Evolutionary conservation across 2,113 vertebrate species (phyloP).

Genomic region (Athene cunicularia): DNA sequence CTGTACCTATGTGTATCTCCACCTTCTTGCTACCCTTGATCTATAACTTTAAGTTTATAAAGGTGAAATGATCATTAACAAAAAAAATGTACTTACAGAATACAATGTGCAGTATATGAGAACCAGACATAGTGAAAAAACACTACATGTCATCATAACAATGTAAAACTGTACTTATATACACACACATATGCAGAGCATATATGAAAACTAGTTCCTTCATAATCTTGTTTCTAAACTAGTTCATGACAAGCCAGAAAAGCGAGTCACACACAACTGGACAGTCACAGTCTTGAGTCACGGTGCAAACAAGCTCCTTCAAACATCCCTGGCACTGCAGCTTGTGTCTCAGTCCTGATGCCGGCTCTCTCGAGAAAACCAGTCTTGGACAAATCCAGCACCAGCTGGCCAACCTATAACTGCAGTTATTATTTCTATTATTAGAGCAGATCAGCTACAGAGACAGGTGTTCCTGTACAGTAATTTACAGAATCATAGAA

Average conservation of each 20-base stretch:
- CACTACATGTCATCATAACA: slow-evolving; percentile 1
- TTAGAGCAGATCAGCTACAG: background rate
- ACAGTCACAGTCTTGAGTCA: background rate
- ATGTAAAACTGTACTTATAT: slow-evolving; percentile 62
- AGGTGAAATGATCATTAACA: background rate
- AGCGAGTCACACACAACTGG: background rate
- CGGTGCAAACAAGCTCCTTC: background rate
- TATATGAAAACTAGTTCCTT: slow-evolving; percentile 4
- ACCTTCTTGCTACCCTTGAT: background rate
- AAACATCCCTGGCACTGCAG: background rate
- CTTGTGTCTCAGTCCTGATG: background rate
- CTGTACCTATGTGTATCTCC: background rate
- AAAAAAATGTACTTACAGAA: background rate
- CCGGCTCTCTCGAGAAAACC: background rate
- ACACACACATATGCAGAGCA: slow-evolving; percentile 6
- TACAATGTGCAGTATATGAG: background rate
- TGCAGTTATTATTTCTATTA: background rate
- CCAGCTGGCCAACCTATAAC: background rate
- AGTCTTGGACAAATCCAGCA: background rate
- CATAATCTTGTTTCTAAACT: background rate
- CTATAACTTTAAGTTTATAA: background rate
- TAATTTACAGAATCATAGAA: background rate
- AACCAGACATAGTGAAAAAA: slow-evolving; percentile 49
- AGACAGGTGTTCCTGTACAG: background rate
- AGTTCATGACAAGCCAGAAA: background rate